Base-by-base conservation (phyloP, 2,113 vertebrate species). In the Boulengeromyrus knoepffleri region DNA sequence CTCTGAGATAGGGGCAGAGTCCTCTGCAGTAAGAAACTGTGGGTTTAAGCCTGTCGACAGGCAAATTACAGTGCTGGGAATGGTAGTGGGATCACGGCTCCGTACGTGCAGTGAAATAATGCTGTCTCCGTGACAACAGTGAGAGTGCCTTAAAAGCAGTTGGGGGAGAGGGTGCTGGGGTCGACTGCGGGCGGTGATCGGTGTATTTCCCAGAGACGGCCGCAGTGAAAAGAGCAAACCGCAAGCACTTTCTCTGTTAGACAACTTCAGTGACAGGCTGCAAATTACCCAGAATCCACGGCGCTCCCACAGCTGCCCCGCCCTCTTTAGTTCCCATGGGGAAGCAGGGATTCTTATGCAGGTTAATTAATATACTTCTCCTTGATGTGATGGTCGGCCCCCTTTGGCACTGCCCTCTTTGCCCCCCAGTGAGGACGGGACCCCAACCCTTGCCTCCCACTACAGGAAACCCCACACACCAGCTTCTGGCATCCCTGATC, bases 281-380 rank as follows among this genome's bases (percentile, higher is more conserved):
- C 31, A 87, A 88, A 62, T 88, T 42, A 88, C 31, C 52, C 87
- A 39, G 39, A 62, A 31, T 88, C 47, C 53, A 58, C 21, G 24
- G 27, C 7, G 10, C 21, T 12, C 15, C 36, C 24, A 13, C 19
- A 21, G 31, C 85, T 62, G 53, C 13, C 87, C 47, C 21, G 3
- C 15, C 87, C 17, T 58, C 6, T 24, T 42, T 19, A 62, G 45
- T 62, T 88, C 8, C 53, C 19, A 47, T 5, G 45, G 45, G 45
- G 42, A 77, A 24, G 12, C 62, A 27, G 53, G 36, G 24, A 89
- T 89, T 89, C 88, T 27, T 36, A 17, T 49, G 3, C 45, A 5
- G 46, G 8, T 77, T 89, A 89, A 89, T 49, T 89, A 74, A 74
- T 89, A 45, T 74, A 12, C 66, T 70, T 89, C 42, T 39, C 36